Percentiles rank a stretch among this genome's conserved stretches.
Evolutionary conservation across 2,797 vertebrate species (phyloP).

Genomic region (Sternotherus odoratus): DNA sequence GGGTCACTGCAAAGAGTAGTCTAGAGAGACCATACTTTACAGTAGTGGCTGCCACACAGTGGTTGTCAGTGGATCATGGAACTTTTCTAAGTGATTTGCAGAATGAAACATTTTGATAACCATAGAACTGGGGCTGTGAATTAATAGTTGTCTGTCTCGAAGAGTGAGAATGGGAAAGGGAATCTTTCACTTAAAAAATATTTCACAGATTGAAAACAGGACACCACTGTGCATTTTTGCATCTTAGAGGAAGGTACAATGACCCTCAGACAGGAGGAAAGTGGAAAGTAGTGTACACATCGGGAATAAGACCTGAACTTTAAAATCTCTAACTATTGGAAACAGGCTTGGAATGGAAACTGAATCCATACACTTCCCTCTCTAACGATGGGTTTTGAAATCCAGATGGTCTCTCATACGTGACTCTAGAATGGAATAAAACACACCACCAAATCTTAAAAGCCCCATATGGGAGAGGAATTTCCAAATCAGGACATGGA

Average conservation of each 20-base stretch:
- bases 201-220: conserved; percentile 1
- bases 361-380: not conserved
- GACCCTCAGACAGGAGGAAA: not conserved
- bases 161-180: not conserved
- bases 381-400: conserved; percentile 10
- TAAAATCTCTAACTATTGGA: not conserved
- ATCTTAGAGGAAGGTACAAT: not conserved
- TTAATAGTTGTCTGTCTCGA: not conserved
- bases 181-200: not conserved
- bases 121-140: not conserved
- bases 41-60: not conserved
- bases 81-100: not conserved
- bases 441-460: not conserved
- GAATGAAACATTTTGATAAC: not conserved
- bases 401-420: not conserved
- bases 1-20: not conserved
- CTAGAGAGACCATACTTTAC: not conserved
- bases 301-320: not conserved
- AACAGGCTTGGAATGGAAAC: not conserved
- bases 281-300: not conserved
- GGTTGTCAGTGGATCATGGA: not conserved
- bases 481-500: conserved; percentile 31
- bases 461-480: not conserved
- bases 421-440: not conserved
- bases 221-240: not conserved